Percentiles rank a stretch among this genome's conserved stretches.
These are phyloP conservation scores for Rallus crepitans DNA, from an alignment of 2,797 vertebrate genomes.

Conservation along the genomic window DNA sequence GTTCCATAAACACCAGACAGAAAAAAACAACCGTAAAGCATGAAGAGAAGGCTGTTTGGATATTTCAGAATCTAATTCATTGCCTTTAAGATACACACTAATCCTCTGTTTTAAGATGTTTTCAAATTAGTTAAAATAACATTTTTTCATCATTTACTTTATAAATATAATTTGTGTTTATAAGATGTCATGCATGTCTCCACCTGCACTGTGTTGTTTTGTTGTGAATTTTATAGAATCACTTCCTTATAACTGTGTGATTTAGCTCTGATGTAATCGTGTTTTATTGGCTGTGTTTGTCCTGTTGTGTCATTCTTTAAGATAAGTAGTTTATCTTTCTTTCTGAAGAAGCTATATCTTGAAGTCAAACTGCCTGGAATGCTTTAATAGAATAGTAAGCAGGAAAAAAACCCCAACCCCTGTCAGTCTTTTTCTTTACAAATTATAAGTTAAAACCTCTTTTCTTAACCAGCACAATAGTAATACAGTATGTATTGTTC, in stretches of 20 bases:
- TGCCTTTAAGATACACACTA: neutral
- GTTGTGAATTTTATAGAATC: neutral
- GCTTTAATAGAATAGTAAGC: neutral
- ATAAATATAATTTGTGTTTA: constrained; percentile 28
- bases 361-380: neutral
- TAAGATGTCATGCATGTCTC: constrained; percentile 6
- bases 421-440: constrained; percentile 10
- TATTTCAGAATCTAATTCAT: neutral
- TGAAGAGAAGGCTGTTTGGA: neutral
- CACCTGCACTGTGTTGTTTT: neutral
- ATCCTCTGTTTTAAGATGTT: constrained; percentile 43
- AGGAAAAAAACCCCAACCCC: neutral
- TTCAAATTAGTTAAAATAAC: constrained; percentile 20
- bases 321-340: neutral
- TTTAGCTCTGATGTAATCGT: neutral
- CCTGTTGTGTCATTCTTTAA: neutral
- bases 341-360: neutral
- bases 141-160: constrained; percentile 49
- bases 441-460: constrained; percentile 11
- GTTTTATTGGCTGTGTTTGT: neutral
- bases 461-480: constrained; percentile 18
- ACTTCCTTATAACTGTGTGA: neutral
- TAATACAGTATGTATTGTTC: neutral
- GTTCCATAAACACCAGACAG: neutral
- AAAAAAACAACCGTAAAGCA: neutral